Percentiles rank a stretch among this genome's conserved stretches.
phyloP scores from a whole-genome alignment of 2,797 vertebrate genomes.

The Xenopus petersii region DNA sequence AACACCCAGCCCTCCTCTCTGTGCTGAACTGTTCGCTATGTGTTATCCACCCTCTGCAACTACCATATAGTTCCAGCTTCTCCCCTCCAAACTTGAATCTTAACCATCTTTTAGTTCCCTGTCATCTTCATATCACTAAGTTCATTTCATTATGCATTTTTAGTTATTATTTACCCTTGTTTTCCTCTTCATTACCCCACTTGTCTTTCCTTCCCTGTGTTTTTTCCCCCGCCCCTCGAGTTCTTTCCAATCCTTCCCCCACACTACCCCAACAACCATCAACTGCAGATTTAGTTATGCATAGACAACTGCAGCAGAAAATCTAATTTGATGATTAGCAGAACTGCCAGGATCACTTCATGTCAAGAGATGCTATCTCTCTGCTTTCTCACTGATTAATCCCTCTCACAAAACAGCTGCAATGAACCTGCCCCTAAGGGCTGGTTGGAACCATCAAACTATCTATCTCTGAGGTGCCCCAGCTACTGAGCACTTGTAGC shows the following conservation, averaged over 20 bases:
- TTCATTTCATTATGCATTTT: background rate
- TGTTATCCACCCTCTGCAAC: too few relatives aligned
- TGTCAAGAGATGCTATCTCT: constrained; percentile 49
- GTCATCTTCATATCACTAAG: background rate
- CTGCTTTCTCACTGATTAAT: constrained; percentile 48
- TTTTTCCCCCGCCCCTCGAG: constrained; percentile 15
- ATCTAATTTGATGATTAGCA: constrained; percentile 50
- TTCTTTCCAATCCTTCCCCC: constrained; percentile 33
- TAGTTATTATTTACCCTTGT: background rate
- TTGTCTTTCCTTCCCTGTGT: constrained; percentile 10
- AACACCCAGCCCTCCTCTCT: too few relatives aligned
- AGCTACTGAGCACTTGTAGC: constrained; percentile 18
- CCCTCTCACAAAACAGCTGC: constrained; percentile 49
- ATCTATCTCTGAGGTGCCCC: constrained; percentile 33
- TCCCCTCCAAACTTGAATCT: too few relatives aligned
- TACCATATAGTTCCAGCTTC: too few relatives aligned
- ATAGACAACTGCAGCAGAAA: constrained; percentile 51
- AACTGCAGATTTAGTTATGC: constrained; percentile 47
- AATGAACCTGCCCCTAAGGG: constrained; percentile 45
- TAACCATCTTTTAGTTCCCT: too few relatives aligned
- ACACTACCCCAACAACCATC: constrained; percentile 47
- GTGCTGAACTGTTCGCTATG: too few relatives aligned
- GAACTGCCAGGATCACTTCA: constrained; percentile 49
- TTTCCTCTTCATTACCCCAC: background rate
- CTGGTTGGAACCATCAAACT: constrained; percentile 40